Evolutionary conservation across 2,797 vertebrate species (phyloP).

Genomic region (Anableps anableps): DNA sequence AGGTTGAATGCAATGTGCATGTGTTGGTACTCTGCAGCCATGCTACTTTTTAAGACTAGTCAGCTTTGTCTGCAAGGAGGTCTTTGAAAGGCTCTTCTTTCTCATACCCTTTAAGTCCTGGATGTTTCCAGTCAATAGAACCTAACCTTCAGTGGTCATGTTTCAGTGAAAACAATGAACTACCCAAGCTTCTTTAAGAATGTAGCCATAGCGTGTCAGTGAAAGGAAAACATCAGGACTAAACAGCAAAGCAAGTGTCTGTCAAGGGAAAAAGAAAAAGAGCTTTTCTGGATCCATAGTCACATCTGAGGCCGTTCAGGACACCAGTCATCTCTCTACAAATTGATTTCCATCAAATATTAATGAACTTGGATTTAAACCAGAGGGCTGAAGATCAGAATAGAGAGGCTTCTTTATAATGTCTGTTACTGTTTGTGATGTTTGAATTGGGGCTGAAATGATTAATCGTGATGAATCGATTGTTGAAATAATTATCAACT

Average conservation of each 20-base stretch:
- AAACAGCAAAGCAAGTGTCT: neutral
- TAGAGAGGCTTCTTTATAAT: conserved; percentile 23
- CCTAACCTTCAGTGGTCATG: neutral
- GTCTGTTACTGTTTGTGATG: neutral
- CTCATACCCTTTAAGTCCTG: neutral
- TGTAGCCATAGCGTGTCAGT: neutral
- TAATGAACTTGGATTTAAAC: conserved; percentile 57
- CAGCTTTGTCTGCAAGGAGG: conserved; percentile 30
- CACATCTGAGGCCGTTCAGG: conserved; percentile 34
- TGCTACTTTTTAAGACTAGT: conserved; percentile 17
- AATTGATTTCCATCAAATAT: conserved; percentile 74
- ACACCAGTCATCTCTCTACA: conserved; percentile 45
- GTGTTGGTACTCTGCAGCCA: conserved; percentile 44
- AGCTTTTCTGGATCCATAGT: conserved; percentile 34
- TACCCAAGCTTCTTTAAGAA: neutral
- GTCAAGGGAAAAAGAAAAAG: neutral
- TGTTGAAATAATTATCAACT: too few species aligned
- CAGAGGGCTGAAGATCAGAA: conserved; percentile 21
- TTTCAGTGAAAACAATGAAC: conserved; percentile 1
- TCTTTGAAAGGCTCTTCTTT: conserved; percentile 30
- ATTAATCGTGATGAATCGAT: too few species aligned
- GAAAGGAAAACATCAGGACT: neutral
- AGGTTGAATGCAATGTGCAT: neutral
- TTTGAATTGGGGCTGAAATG: too few species aligned
- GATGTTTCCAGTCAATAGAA: neutral